A percentile compares a stretch with the other conserved stretches of the same genome.
phyloP scores from a whole-genome alignment of 2,113 vertebrate genomes.

The Spea bombifrons region DNA sequence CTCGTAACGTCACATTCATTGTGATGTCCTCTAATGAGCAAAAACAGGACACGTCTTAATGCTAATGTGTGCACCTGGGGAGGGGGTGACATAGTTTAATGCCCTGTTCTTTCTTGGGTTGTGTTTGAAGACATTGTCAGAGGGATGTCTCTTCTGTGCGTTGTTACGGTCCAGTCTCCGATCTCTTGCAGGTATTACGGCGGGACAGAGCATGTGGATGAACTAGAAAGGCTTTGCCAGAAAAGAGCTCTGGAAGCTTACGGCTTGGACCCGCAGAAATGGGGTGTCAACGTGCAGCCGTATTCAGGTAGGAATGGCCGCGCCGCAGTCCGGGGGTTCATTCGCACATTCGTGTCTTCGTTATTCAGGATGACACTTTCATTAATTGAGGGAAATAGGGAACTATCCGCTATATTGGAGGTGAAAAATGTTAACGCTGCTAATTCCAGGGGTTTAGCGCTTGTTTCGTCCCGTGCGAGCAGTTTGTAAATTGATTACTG shows the following conservation, averaged over 20 bases:
- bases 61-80: too few relatives aligned
- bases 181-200: conserved; percentile 81
- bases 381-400: too few relatives aligned
- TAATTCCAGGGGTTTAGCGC: too few relatives aligned
- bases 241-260: conserved; percentile 83
- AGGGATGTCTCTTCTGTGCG: background rate
- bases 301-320: conserved; percentile 80
- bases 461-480: too few relatives aligned
- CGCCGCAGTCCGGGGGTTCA: background rate
- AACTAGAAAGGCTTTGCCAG: conserved; percentile 92
- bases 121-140: background rate
- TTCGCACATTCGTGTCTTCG: too few relatives aligned
- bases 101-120: background rate
- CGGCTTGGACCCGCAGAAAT: conserved; percentile 76
- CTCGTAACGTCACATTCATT: too few relatives aligned
- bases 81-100: background rate
- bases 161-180: background rate
- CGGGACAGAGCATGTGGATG: conserved; percentile 86
- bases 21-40: too few relatives aligned
- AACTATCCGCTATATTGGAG: too few relatives aligned
- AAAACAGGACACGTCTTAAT: too few relatives aligned
- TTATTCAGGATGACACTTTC: too few relatives aligned
- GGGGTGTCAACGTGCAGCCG: conserved; percentile 95
- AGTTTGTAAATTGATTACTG: background rate
- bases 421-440: background rate